Percentiles rank a stretch among this genome's conserved stretches.
phyloP scores from a whole-genome alignment of 2,113 vertebrate genomes.

The Brachirus orientalis region DNA sequence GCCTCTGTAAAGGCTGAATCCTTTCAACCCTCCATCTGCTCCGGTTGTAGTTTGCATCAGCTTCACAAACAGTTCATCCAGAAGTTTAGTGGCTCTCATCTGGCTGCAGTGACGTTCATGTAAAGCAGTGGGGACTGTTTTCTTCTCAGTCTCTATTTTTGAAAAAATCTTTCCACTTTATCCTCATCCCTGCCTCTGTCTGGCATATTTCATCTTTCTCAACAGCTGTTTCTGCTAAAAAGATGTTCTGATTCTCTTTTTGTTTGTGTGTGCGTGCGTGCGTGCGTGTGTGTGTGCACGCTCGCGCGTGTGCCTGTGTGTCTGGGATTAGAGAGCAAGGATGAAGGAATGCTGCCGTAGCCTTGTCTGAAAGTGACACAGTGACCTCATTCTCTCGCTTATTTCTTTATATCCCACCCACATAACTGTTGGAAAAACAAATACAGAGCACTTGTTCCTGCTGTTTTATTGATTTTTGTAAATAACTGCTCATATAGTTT shows the following conservation, averaged over 20 bases:
- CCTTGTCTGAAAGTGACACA: slow-evolving; percentile 25
- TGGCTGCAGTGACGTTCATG: background rate
- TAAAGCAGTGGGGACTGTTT: background rate
- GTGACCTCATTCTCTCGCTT: slow-evolving; percentile 18
- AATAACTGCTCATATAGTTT: background rate
- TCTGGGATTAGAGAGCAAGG: background rate
- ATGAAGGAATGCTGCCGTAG: slow-evolving; percentile 2
- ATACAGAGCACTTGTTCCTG: background rate
- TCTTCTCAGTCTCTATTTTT: background rate
- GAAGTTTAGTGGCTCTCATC: background rate
- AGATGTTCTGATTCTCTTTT: background rate
- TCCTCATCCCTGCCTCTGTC: background rate
- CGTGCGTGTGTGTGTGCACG: background rate
- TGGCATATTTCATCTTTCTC: slow-evolving; percentile 6
- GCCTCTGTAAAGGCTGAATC: background rate
- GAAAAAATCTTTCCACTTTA: slow-evolving; percentile 3
- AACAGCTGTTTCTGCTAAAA: slow-evolving; percentile 35
- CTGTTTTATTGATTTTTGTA: background rate
- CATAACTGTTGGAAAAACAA: background rate
- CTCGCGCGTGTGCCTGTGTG: no score
- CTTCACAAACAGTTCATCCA: background rate
- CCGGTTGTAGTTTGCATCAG: background rate
- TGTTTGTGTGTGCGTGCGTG: background rate
- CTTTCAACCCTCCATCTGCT: no score
- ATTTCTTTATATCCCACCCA: background rate